Base-by-base conservation (phyloP, 1,140 invertebrate genomes). In the Paracyclopina nana region DNA sequence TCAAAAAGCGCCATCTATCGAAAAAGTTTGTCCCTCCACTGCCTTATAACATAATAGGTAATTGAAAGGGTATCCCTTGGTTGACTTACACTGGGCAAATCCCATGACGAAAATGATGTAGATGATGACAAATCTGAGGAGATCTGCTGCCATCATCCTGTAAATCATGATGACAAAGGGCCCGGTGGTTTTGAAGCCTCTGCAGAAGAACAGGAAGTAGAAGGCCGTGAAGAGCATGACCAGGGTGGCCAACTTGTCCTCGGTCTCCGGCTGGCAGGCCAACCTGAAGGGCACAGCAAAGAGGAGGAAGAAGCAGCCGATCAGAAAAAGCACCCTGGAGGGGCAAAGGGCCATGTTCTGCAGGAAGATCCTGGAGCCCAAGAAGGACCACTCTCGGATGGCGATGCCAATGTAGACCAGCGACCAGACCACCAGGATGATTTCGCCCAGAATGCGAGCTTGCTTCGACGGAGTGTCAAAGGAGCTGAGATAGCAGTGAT, bases 121-220 rank as follows among this genome's bases (percentile, higher is more conserved):
- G 59, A 98, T 96, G 25, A 79, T 82, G 31, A 91, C 86, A 65
- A 97, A 98, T 57, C 91, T 72, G 6, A 95, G 65, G 14, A 98
- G 65, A 68, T 98, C 92, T 54, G 86, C 87, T 70, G 82, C 82
- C 18, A 98, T 80, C 86, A 98, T 98, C 56, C 87, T 76, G 66
- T 98, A 96, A 55, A 97, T 92, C 92, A 97, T 98, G 46, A 95
- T 87, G 4, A 98, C 91, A 74, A 97, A 96, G 6, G 92, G 91
- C 1, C 92, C 92, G 0, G 97, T 87, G 0, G 90, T 91, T 63
- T 92, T 91, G 62, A 97, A 92, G 22, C 91, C 91, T 60, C 90
- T 87, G 62, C 90, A 98, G 64, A 95, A 97, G 66, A 95, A 97
- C n/a, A 97, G 70, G 65, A 96, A 97, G 64, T 96, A 96, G 0